These are phyloP conservation scores for Gorsachius goisagi DNA, from an alignment of 2,113 vertebrate species.

Conservation along the genomic window DNA sequence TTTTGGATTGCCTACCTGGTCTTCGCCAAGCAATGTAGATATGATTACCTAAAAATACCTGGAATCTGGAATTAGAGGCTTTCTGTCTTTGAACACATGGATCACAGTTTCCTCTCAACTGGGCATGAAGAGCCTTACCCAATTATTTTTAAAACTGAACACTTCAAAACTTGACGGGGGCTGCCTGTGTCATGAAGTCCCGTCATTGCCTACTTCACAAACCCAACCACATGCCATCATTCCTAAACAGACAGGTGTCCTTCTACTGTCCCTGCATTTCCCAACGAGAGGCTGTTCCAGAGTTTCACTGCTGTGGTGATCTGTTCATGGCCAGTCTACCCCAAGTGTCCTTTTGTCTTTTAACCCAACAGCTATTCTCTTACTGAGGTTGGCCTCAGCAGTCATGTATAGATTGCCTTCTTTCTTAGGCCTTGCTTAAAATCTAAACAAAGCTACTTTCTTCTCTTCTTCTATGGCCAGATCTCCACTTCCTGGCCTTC, in stretches of 20 bases:
- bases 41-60: neutral
- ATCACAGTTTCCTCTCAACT: neutral
- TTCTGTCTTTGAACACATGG: neutral
- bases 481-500: neutral
- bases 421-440: neutral
- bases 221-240: neutral
- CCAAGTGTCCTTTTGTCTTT: neutral
- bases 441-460: neutral
- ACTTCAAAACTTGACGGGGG: neutral
- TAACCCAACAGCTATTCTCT: neutral
- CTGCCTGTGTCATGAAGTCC: neutral
- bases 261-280: neutral
- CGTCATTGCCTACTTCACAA: neutral
- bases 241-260: neutral
- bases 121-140: neutral
- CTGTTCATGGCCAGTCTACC: neutral
- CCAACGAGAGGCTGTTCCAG: neutral
- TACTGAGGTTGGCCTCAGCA: neutral
- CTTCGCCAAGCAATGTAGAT: neutral
- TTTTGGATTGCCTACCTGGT: neutral
- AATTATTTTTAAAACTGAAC: neutral
- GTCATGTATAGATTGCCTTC: neutral
- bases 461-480: neutral
- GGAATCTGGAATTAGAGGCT: neutral
- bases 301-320: neutral